These are phyloP conservation scores for Cottoperca gobio DNA, from an alignment of 2,797 vertebrate genomes.

Conservation along the genomic window DNA sequence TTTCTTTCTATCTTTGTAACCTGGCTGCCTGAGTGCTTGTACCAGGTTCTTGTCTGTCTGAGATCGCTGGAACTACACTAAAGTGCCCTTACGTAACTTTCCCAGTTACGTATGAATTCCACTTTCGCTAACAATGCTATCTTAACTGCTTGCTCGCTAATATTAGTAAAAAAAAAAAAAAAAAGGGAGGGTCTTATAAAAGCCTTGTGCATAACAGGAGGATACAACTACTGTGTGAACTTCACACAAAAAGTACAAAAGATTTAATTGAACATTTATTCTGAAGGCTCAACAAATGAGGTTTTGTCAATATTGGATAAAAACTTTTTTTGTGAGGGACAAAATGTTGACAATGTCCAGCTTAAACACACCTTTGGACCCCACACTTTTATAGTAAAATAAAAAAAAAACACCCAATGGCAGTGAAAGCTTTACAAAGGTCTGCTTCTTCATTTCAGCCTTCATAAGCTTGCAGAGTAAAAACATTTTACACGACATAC, in stretches of 20 bases:
- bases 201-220: slow-evolving; percentile 8
- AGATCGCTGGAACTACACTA: slow-evolving; percentile 37
- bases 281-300: background rate
- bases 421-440: background rate
- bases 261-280: background rate
- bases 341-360: background rate
- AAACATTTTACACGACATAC: background rate
- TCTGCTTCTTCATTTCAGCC: background rate
- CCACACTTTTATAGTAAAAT: slow-evolving; percentile 22
- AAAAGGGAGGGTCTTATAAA: slow-evolving; percentile 56
- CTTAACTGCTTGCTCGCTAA: slow-evolving; percentile 38
- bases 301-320: background rate
- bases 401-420: background rate
- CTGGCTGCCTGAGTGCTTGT: slow-evolving; percentile 55
- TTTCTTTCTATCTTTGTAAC: slow-evolving; percentile 45
- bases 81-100: slow-evolving; percentile 75
- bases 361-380: slow-evolving; percentile 55
- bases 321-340: background rate
- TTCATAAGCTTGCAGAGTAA: background rate
- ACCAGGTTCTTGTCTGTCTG: slow-evolving; percentile 42
- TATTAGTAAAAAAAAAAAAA: too few relatives aligned
- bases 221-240: too few relatives aligned
- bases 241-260: background rate
- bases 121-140: slow-evolving; percentile 50
- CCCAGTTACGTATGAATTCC: slow-evolving; percentile 56